Evolutionary conservation across 1,140 invertebrate genomes (phyloP).

Genomic region (Drosophila neocordata): DNA sequence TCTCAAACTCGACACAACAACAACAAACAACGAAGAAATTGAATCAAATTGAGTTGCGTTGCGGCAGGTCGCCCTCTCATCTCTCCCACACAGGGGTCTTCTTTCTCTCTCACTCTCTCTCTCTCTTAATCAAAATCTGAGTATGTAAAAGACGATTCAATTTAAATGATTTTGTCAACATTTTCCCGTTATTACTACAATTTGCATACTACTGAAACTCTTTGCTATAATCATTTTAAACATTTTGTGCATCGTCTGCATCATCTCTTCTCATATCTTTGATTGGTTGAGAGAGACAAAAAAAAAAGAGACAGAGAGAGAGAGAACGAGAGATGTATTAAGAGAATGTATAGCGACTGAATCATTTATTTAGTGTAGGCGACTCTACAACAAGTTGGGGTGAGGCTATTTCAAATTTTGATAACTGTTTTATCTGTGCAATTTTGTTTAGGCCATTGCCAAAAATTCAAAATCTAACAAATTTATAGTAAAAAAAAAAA

Average conservation of each 20-base stretch:
- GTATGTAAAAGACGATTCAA: neutral
- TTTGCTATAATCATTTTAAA: neutral
- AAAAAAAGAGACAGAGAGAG: no score
- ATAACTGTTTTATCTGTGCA: no score
- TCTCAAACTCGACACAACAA: neutral
- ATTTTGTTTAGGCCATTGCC: no score
- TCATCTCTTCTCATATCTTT: no score
- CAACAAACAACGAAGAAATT: neutral
- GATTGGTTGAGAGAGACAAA: no score
- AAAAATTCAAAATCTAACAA: no score
- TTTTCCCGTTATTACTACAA: neutral
- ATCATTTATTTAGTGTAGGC: neutral
- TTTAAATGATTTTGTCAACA: neutral
- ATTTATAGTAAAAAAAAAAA: no score
- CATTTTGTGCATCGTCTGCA: no score
- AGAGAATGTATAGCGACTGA: neutral
- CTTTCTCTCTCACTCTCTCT: neutral
- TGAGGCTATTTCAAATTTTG: no score
- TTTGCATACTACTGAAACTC: neutral
- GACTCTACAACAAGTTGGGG: no score
- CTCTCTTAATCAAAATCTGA: neutral
- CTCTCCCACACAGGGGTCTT: neutral
- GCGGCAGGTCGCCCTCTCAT: neutral
- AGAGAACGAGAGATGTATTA: no score
- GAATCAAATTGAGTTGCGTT: conserved; percentile 3